These are phyloP conservation scores for Scaptomyza cyrtandrae DNA, from an alignment of 2,888 invertebrate species.

Conservation along the genomic window DNA sequence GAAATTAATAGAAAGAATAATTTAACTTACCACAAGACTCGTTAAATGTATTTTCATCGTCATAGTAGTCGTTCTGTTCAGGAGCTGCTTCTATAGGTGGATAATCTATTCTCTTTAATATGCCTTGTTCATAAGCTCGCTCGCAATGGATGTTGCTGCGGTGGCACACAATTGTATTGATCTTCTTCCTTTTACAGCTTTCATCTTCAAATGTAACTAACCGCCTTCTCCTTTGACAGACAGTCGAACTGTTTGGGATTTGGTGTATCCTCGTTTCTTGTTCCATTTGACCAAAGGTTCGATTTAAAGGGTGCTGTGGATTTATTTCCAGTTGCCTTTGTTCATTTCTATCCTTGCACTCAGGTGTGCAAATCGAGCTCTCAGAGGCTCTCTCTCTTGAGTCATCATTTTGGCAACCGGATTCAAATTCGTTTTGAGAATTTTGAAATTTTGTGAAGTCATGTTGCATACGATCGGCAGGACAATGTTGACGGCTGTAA, in stretches of 20 bases:
- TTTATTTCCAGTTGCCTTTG: neutral
- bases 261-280: neutral
- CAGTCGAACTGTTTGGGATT: neutral
- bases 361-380: neutral
- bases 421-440: neutral
- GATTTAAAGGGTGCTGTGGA: neutral
- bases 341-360: neutral
- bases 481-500: neutral
- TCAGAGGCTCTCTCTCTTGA: neutral
- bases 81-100: too few species aligned
- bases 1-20: too few species aligned
- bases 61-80: neutral
- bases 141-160: slow-evolving; percentile 3
- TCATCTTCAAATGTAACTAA: slow-evolving; percentile 51
- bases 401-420: neutral
- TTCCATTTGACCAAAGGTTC: too few species aligned
- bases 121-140: neutral
- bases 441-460: neutral
- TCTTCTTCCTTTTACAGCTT: neutral
- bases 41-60: neutral
- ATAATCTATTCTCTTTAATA: too few species aligned
- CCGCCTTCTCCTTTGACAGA: slow-evolving; percentile 20
- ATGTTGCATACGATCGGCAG: neutral
- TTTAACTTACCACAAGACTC: slow-evolving; percentile 43
- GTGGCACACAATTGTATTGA: neutral